Evolutionary conservation across 2,888 invertebrate genomes (phyloP), one percentile per base, ranked within the genome.

Genomic region (Zygothrica quintamaculata): DNA sequence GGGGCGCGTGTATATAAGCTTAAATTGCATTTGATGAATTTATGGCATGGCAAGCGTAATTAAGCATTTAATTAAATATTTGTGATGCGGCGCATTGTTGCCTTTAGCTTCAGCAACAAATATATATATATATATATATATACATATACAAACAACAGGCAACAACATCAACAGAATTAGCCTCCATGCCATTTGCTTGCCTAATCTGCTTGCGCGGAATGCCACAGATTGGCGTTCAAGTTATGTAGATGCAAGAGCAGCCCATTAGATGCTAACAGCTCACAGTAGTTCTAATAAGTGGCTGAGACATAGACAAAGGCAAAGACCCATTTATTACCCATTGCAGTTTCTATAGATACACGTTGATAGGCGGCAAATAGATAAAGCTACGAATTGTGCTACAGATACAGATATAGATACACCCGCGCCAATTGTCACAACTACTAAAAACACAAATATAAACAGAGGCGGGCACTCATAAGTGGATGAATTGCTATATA

Each of bases 21-120:
- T 86, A 78, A 87, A 87, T 86, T 88, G 88, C 87, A 88, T 86
- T 89, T 88, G 86, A 89, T 89, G 89, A 89, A 89, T 89, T 89
- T 88, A 88, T 88, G 82, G 88, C 76, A 88, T 87, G 80, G 85
- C 79, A 78, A 78, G 89, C 88, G 86, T 85, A 89, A 89, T 89
- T 89, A 89, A 89, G 82, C 85, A 86, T 88, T 89, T 89, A 89
- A 89, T 89, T 89, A 89, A 89, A 89, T 89, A 88, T 87, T 79
- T 80, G 70, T 82, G 79, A 73, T 82, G 86, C 74, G 60, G 51
- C 80, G 62, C 76, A 73, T 65, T 73, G 77, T 61, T 76, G 73
- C 51, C 48, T 39, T 50, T 50, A 39, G 56, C 33, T 47, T 3
- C 8, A 36, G 36, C 8, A 5, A 36, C 12, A 36, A 1, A 36